Conservation (phyloP, 1,140 invertebrate species). For the Pissodes strobi region DNA sequence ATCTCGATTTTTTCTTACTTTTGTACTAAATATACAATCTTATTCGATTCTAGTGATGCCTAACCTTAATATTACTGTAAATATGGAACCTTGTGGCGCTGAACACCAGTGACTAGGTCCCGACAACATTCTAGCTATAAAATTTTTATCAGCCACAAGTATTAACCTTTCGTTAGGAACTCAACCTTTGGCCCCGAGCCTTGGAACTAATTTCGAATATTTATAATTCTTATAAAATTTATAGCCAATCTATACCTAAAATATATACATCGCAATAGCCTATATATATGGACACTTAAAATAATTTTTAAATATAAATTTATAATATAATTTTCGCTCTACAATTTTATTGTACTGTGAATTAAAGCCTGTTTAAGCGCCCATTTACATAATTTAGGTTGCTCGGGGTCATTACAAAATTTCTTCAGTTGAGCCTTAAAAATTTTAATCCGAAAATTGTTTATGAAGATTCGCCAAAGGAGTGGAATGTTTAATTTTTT, state of each 20-base stretch:
- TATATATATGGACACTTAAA: conserved; percentile 19
- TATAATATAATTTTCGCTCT: conserved; percentile 31
- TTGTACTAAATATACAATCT: conserved; percentile 59
- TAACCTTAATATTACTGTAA: conserved; percentile 54
- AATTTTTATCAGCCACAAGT: conserved; percentile 33
- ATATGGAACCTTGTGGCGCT: conserved; percentile 52
- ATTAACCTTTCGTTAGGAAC: background rate
- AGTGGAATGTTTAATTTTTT: conserved; percentile 52
- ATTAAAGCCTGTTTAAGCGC: conserved; percentile 23
- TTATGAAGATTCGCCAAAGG: conserved; percentile 54
- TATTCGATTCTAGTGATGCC: conserved; percentile 58
- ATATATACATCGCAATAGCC: conserved; percentile 18
- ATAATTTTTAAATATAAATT: conserved; percentile 24
- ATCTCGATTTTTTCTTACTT: conserved; percentile 55
- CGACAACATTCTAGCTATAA: conserved; percentile 46
- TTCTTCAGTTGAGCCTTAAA: conserved; percentile 39
- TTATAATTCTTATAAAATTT: conserved; percentile 15
- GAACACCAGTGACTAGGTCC: conserved; percentile 52
- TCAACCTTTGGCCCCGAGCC: conserved; percentile 9
- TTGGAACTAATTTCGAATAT: background rate
- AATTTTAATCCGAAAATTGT: conserved; percentile 52
- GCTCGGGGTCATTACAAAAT: conserved; percentile 4
- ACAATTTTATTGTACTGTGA: conserved; percentile 27
- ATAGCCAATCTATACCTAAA: conserved; percentile 17
- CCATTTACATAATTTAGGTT: conserved; percentile 19